Conservation (phyloP, 2,797 vertebrate species). For the Phalloptychus januarius region DNA sequence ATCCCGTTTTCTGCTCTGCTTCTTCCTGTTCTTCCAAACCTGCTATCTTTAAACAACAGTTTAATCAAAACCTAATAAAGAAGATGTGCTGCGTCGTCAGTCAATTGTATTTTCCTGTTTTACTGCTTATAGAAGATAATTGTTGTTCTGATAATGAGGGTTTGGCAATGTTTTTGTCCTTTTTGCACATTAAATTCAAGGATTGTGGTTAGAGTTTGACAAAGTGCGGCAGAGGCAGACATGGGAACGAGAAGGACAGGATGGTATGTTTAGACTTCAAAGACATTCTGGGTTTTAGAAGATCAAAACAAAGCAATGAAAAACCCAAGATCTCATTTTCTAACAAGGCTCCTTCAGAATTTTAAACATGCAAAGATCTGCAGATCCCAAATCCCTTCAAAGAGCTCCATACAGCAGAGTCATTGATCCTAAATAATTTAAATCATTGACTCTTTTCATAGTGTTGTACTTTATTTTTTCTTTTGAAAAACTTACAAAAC, state of each 20-base stretch:
- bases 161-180: neutral
- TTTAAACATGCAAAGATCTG: slow-evolving; percentile 5
- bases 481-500: neutral
- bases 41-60: neutral
- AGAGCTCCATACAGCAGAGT: neutral
- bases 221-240: slow-evolving; percentile 14
- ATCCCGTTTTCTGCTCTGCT: neutral
- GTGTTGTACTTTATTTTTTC: neutral
- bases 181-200: slow-evolving; percentile 19
- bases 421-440: slow-evolving; percentile 1
- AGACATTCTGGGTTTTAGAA: neutral
- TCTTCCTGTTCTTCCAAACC: neutral
- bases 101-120: neutral
- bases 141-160: neutral
- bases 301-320: neutral
- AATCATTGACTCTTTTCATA: neutral
- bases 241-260: neutral
- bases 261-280: neutral
- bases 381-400: slow-evolving; percentile 2
- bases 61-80: neutral
- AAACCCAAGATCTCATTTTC: slow-evolving; percentile 10
- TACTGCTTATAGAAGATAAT: neutral
- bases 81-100: neutral
- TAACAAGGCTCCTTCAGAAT: neutral
- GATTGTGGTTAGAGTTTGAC: slow-evolving; percentile 24